A percentile compares a stretch with the other conserved stretches of the same genome.
These are phyloP conservation scores for Gryon sp. DNA, from an alignment of 1,140 invertebrate genomes.

Conservation along the genomic window DNA sequence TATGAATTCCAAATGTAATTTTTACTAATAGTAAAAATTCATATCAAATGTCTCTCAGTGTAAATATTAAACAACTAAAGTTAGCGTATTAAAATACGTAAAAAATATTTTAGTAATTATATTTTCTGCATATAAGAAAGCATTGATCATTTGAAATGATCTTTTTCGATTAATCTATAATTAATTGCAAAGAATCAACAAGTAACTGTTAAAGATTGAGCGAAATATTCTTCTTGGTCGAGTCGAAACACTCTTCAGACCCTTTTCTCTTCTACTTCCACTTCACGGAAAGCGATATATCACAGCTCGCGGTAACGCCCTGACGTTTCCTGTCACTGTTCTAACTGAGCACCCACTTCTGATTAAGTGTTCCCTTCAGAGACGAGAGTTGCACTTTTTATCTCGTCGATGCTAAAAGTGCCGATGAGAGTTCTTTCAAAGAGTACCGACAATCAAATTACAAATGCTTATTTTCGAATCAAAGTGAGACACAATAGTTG, in stretches of 20 bases:
- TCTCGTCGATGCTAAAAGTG: conserved; percentile 58
- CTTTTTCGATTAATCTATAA: too few relatives aligned
- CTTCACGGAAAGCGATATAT: conserved; percentile 75
- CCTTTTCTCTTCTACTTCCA: conserved; percentile 61
- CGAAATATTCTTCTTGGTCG: conserved; percentile 58
- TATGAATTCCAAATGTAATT: too few relatives aligned
- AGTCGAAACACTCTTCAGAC: conserved; percentile 48
- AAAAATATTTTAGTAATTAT: too few relatives aligned
- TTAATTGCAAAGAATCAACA: too few relatives aligned
- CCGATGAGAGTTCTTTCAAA: conserved; percentile 53
- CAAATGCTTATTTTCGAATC: conserved; percentile 47
- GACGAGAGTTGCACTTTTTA: conserved; percentile 70
- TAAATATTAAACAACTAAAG: too few relatives aligned
- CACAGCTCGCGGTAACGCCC: conserved; percentile 69
- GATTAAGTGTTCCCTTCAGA: conserved; percentile 75
- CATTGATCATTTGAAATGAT: too few relatives aligned
- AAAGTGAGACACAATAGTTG: conserved; percentile 27
- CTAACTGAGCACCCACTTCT: conserved; percentile 77
- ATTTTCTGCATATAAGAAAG: too few relatives aligned
- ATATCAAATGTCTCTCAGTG: too few relatives aligned
- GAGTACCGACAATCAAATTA: conserved; percentile 41
- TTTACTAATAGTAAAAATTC: too few relatives aligned
- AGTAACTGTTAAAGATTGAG: conserved; percentile 65
- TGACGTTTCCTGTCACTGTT: conserved; percentile 75
- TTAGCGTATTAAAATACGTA: too few relatives aligned